A percentile compares a stretch with the other conserved stretches of the same genome.
Conservation (phyloP, 2,113 vertebrate genomes). For the Aleadryas rufinucha region DNA sequence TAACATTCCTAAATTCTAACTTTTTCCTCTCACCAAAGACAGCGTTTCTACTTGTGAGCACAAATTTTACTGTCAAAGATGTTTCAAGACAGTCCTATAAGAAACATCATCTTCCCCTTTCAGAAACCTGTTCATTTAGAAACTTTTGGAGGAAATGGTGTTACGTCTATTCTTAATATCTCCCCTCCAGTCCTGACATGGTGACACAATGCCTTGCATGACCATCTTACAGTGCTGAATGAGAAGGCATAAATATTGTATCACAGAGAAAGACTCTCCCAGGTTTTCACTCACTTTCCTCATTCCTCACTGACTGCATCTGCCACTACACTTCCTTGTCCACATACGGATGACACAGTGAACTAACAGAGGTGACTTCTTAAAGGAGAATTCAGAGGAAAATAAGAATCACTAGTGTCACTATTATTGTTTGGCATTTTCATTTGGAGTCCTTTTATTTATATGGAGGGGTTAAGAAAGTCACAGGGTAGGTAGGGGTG, state of each 20-base stretch:
- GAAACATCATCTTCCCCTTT: slow-evolving; percentile 57
- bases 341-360: slow-evolving; percentile 23
- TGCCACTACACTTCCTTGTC: slow-evolving; percentile 58
- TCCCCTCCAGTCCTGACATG: slow-evolving; percentile 64
- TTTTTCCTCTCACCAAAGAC: slow-evolving; percentile 22
- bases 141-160: slow-evolving; percentile 62
- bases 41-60: slow-evolving; percentile 41
- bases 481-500: slow-evolving; percentile 62
- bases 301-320: slow-evolving; percentile 39
- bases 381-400: slow-evolving; percentile 81
- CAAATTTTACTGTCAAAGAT: slow-evolving; percentile 57
- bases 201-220: slow-evolving; percentile 47
- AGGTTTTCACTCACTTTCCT: slow-evolving; percentile 44
- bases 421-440: slow-evolving; percentile 88
- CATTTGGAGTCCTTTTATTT: slow-evolving; percentile 81
- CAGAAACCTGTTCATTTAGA: slow-evolving; percentile 64
- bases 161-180: slow-evolving; percentile 52
- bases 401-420: slow-evolving; percentile 86
- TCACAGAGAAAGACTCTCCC: slow-evolving; percentile 44
- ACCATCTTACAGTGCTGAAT: slow-evolving; percentile 57
- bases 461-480: slow-evolving; percentile 67
- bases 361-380: slow-evolving; percentile 59
- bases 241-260: slow-evolving; percentile 68
- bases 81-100: slow-evolving; percentile 57
- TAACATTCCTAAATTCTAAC: slow-evolving; percentile 30